phyloP scores from a whole-genome alignment of 2,113 vertebrate species.

The Chloroceryle aenea region DNA sequence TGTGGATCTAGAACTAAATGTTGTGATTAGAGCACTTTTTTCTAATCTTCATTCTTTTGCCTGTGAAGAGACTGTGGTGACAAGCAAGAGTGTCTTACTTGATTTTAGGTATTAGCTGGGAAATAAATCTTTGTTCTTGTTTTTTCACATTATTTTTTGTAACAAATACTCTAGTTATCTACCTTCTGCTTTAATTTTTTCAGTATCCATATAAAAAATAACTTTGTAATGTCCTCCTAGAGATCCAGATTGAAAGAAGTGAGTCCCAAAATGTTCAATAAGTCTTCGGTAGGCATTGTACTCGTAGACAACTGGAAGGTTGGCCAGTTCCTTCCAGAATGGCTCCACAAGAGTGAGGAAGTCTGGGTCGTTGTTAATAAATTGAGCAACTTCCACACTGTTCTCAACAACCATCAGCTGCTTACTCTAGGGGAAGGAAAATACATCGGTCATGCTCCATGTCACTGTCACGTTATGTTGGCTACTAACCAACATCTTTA shows the following conservation, averaged over 20 bases:
- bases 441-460: neutral
- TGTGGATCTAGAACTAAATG: neutral
- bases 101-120: neutral
- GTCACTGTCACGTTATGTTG: neutral
- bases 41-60: neutral
- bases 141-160: neutral
- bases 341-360: conserved; percentile 85
- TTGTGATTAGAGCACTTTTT: neutral
- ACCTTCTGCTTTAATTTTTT: conserved; percentile 77
- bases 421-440: conserved; percentile 75
- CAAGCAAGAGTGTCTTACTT: neutral
- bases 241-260: conserved; percentile 89
- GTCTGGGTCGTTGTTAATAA: conserved; percentile 88
- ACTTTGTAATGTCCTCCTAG: conserved; percentile 89
- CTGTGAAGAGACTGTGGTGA: neutral
- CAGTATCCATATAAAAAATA: conserved; percentile 82
- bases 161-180: conserved; percentile 29
- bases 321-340: conserved; percentile 89
- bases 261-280: conserved; percentile 88
- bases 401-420: conserved; percentile 88
- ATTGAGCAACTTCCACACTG: conserved; percentile 91
- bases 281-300: conserved; percentile 81
- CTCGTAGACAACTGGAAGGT: conserved; percentile 86
- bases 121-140: neutral
- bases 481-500: neutral